These are phyloP conservation scores for Scolopax bukidnonensis DNA, from an alignment of 2,797 vertebrate species.

Conservation along the genomic window DNA sequence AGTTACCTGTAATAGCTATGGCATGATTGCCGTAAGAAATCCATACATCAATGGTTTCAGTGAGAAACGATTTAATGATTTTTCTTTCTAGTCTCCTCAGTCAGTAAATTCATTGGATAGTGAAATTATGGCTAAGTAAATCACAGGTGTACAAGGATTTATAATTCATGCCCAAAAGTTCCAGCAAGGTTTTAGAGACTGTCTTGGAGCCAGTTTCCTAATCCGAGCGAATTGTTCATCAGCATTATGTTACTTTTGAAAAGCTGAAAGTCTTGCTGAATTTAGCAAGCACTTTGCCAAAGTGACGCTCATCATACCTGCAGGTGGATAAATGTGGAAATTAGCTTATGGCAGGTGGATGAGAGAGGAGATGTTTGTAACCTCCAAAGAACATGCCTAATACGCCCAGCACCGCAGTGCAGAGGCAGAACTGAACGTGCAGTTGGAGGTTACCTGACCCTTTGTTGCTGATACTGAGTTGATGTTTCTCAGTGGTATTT, in stretches of 20 bases:
- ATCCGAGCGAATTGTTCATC: neutral
- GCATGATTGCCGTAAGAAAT: neutral
- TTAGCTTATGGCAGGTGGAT: neutral
- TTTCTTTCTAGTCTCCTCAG: constrained; percentile 7
- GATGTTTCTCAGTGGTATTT: neutral
- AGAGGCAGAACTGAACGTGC: neutral
- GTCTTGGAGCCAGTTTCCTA: neutral
- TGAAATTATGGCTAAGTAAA: neutral
- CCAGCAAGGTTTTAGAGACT: neutral
- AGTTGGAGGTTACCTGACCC: neutral
- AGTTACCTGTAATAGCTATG: neutral
- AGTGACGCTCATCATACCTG: neutral
- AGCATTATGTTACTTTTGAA: neutral
- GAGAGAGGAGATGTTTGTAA: neutral
- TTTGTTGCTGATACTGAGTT: neutral
- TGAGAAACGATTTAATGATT: neutral
- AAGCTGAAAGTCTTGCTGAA: neutral
- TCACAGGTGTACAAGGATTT: neutral
- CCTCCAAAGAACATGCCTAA: neutral
- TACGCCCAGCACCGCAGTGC: neutral
- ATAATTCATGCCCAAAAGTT: neutral
- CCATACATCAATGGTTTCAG: neutral
- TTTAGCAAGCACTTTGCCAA: neutral
- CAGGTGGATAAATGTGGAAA: neutral
- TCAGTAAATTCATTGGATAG: neutral